These are phyloP conservation scores for Labroides dimidiatus DNA, from an alignment of 2,797 vertebrate species.

Conservation along the genomic window DNA sequence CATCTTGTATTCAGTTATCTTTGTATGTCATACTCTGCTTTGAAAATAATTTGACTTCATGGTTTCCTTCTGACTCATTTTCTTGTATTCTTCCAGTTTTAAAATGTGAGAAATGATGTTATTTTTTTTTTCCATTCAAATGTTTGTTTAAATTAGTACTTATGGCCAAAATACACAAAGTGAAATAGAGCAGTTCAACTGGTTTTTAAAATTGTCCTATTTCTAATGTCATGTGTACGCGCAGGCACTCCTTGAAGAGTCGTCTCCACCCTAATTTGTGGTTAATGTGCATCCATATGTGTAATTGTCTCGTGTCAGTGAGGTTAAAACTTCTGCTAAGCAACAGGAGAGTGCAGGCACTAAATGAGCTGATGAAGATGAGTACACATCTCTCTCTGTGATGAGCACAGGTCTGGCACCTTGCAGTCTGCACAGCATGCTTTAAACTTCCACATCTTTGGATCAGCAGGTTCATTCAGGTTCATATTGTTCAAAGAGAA, in stretches of 20 bases:
- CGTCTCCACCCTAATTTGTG: background rate
- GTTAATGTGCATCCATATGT: background rate
- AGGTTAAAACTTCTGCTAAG: constrained; percentile 13
- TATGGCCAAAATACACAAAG: background rate
- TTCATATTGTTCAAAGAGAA: constrained; percentile 59
- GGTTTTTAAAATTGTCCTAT: background rate
- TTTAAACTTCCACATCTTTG: constrained; percentile 3
- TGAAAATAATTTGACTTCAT: background rate
- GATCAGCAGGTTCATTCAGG: constrained; percentile 58
- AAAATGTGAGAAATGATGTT: too few species aligned
- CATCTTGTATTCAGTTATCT: constrained; percentile 1
- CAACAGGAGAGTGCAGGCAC: constrained; percentile 25
- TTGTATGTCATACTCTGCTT: background rate
- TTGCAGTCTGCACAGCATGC: constrained; percentile 16
- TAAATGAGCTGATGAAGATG: constrained; percentile 17
- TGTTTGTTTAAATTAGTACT: too few species aligned
- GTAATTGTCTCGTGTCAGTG: background rate
- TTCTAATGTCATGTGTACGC: background rate
- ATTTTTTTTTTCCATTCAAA: too few species aligned
- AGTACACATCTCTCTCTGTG: constrained; percentile 6
- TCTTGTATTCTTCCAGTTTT: too few species aligned
- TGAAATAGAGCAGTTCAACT: background rate
- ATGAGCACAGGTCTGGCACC: constrained; percentile 20
- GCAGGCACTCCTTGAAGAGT: background rate
- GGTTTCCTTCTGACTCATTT: background rate